phyloP scores from a whole-genome alignment of 2,888 invertebrate genomes.

The Sarcophaga variegata region DNA sequence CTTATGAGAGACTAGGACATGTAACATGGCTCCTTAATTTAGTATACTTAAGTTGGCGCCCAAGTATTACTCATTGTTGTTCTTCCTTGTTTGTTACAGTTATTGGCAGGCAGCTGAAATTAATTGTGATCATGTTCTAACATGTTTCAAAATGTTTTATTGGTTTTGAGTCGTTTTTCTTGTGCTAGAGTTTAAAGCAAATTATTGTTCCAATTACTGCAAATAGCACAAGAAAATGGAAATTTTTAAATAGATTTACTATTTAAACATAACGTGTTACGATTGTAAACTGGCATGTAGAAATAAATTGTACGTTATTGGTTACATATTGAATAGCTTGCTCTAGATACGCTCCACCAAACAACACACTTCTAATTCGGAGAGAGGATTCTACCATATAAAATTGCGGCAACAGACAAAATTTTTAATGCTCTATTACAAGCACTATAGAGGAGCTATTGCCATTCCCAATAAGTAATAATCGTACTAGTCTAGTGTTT shows the following conservation, averaged over 20 bases:
- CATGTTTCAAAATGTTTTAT: slow-evolving; percentile 51
- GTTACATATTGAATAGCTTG: too few species aligned
- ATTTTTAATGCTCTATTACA: too few species aligned
- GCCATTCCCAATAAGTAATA: too few species aligned
- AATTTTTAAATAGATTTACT: neutral
- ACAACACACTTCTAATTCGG: too few species aligned
- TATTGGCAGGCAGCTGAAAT: slow-evolving; percentile 10
- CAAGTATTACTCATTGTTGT: neutral
- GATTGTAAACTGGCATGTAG: too few species aligned
- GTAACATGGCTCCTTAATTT: neutral
- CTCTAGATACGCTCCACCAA: too few species aligned
- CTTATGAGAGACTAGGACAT: neutral
- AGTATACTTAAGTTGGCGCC: slow-evolving; percentile 33
- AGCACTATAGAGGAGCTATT: too few species aligned
- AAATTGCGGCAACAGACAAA: too few species aligned
- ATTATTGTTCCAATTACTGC: neutral
- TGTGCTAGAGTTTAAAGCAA: neutral
- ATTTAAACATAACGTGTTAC: too few species aligned
- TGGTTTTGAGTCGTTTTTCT: neutral
- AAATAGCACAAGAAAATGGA: neutral
- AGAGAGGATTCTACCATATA: too few species aligned
- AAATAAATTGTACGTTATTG: too few species aligned
- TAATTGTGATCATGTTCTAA: slow-evolving; percentile 48
- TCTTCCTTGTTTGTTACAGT: neutral
- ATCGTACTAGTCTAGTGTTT: too few species aligned